A percentile compares a stretch with the other conserved stretches of the same genome.
phyloP scores from a whole-genome alignment of 30 jellyfish, hydroid and myxozoan species.

The Catostylus mosaicus region DNA sequence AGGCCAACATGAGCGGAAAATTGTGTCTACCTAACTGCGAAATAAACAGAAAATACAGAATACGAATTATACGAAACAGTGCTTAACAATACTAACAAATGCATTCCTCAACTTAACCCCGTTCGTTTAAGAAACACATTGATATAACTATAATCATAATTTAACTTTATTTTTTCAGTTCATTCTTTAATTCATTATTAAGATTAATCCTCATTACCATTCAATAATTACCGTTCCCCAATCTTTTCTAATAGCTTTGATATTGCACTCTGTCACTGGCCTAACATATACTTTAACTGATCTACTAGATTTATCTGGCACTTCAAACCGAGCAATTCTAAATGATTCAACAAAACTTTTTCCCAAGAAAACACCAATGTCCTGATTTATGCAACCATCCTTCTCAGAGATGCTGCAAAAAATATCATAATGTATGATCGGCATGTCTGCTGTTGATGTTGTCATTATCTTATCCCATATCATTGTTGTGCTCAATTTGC shows the following conservation, averaged over 20 bases:
- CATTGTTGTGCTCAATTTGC: slow-evolving; percentile 29
- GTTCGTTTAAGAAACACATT: no score
- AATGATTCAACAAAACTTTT: slow-evolving; percentile 40
- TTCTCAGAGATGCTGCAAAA: background rate
- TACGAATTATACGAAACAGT: no score
- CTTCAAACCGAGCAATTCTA: slow-evolving; percentile 19
- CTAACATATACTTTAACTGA: slow-evolving; percentile 7
- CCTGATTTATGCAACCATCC: background rate
- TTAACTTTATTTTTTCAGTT: no score
- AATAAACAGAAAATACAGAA: no score
- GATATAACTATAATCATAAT: no score
- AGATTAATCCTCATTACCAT: no score
- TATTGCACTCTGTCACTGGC: slow-evolving; percentile 20
- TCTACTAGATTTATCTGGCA: background rate
- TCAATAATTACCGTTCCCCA: slow-evolving; percentile 27
- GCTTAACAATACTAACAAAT: no score
- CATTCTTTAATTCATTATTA: no score
- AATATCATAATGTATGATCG: slow-evolving; percentile 20
- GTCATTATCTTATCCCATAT: slow-evolving; percentile 16
- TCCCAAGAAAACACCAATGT: slow-evolving; percentile 36
- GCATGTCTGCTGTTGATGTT: background rate
- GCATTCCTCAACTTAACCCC: no score
- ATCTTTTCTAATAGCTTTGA: slow-evolving; percentile 15
- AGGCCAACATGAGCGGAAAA: no score
- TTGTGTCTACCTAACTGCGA: no score